A percentile compares a stretch with the other conserved stretches of the same genome.
phyloP scores from a whole-genome alignment of 2,888 invertebrate genomes.

The Anodontia alba region DNA sequence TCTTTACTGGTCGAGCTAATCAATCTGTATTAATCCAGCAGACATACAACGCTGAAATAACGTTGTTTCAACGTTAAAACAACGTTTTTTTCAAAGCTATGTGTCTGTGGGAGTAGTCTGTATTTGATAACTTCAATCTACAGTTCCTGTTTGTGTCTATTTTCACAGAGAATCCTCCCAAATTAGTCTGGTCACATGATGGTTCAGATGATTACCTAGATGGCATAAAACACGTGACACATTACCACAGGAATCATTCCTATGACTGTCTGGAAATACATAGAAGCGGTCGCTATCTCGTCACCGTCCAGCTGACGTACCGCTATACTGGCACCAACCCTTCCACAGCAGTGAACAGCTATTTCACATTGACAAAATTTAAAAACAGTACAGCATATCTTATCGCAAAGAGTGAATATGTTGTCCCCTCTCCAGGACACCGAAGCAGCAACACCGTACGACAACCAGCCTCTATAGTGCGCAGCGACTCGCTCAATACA shows the following conservation, averaged over 20 bases:
- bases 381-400: not conserved
- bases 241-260: not conserved
- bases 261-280: not conserved
- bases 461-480: not conserved
- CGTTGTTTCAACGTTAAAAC: no score
- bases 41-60: no score
- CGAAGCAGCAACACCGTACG: not conserved
- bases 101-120: no score
- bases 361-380: not conserved
- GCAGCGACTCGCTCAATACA: not conserved
- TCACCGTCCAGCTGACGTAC: not conserved
- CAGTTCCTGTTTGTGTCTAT: no score
- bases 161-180: not conserved
- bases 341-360: not conserved
- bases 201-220: not conserved
- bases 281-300: not conserved
- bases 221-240: not conserved
- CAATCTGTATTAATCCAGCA: no score
- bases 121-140: no score
- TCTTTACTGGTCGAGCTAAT: no score
- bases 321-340: not conserved
- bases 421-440: not conserved
- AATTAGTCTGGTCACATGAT: not conserved
- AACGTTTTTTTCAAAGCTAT: no score
- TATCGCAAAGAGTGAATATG: not conserved